Conservation (phyloP, 1,140 invertebrate species). For the Drosophila kurseongensis region DNA sequence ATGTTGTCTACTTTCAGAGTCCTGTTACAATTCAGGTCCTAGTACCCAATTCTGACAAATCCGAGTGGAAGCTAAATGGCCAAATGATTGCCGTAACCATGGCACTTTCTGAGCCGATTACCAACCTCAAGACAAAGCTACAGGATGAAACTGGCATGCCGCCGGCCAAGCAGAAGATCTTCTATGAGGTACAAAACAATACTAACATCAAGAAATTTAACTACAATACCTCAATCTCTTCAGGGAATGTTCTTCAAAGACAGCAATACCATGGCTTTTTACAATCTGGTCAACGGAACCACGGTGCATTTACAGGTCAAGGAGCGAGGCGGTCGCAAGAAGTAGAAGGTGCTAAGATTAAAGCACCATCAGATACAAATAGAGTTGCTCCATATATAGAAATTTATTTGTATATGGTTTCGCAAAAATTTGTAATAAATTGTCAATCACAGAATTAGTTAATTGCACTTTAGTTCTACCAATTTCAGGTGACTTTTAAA, state of each 20-base stretch:
- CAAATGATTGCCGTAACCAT: constrained; percentile 93
- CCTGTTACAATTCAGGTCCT: constrained; percentile 92
- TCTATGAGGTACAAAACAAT: constrained; percentile 68
- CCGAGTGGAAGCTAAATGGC: constrained; percentile 98
- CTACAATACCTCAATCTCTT: constrained; percentile 81
- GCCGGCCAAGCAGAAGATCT: constrained; percentile 97
- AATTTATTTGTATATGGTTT: constrained; percentile 64
- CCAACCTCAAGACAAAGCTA: constrained; percentile 94
- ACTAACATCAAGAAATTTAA: background rate
- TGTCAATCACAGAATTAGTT: constrained; percentile 74
- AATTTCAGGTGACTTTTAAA: constrained; percentile 44
- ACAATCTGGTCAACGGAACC: constrained; percentile 94
- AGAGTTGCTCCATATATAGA: constrained; percentile 40
- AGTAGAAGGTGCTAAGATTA: constrained; percentile 87
- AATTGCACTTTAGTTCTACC: constrained; percentile 73
- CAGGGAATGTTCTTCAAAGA: constrained; percentile 99
- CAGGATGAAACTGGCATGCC: constrained; percentile 96
- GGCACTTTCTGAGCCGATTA: constrained; percentile 92
- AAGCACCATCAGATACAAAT: constrained; percentile 9
- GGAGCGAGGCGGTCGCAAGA: constrained; percentile 98
- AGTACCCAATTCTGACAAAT: constrained; percentile 94
- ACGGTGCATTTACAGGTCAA: constrained; percentile 96
- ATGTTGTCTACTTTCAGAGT: constrained; percentile 75
- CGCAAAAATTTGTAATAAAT: constrained; percentile 73
- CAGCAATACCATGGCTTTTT: constrained; percentile 97